A percentile compares a stretch with the other conserved stretches of the same genome.
phyloP scores from a whole-genome alignment of 2,888 invertebrate species.

The Campoletis raptor region DNA sequence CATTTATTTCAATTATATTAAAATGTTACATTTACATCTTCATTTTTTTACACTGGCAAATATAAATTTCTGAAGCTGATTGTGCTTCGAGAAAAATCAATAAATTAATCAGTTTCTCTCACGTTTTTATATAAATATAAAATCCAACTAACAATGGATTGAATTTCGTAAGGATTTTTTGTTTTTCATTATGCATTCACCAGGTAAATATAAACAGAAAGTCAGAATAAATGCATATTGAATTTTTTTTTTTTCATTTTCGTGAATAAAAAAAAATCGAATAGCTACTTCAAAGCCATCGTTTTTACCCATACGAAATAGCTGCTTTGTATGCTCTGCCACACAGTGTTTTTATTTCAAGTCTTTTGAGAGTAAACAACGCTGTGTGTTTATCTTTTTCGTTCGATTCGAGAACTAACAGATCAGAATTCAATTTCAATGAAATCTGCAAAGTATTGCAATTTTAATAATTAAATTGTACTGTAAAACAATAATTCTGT shows the following conservation, averaged over 20 bases:
- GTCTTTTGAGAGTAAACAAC: background rate
- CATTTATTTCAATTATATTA: too few relatives aligned
- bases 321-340: background rate
- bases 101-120: background rate
- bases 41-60: background rate
- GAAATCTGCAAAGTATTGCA: background rate
- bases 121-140: background rate
- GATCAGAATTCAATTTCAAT: background rate
- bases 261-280: conserved; percentile 3
- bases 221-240: conserved; percentile 15
- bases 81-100: background rate
- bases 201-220: background rate
- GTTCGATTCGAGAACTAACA: background rate
- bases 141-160: background rate
- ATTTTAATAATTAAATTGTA: background rate
- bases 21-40: background rate
- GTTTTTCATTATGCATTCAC: background rate
- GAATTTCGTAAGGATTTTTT: background rate
- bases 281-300: background rate
- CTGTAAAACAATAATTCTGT: background rate
- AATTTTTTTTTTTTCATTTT: background rate
- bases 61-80: background rate
- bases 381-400: background rate
- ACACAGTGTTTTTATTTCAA: background rate
- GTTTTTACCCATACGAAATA: background rate